Evolutionary conservation across 2,797 vertebrate genomes (phyloP), one percentile per base, ranked within the genome.

Genomic region (Macropodus opercularis): DNA sequence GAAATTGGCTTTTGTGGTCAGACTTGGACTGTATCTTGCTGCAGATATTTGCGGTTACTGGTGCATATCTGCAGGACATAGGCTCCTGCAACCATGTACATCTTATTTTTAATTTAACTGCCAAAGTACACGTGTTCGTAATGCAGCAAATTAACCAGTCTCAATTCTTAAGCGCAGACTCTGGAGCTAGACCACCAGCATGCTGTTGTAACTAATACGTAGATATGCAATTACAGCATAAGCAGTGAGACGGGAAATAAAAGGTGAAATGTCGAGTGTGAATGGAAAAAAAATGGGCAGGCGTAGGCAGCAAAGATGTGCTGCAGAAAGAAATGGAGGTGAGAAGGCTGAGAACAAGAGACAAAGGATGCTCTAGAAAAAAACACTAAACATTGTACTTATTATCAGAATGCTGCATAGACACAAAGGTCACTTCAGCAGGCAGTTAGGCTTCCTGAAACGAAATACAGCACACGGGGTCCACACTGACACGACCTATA

Each of bases 191-290:
- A 63, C 31, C 17, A 31, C 14, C 12, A 36, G 32, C 38, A 36
- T 44, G 59, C 38, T 31, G 10, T 36, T 31, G 19, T 5, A 21
- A n/a, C n/a, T n/a, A n/a, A n/a, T n/a, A n/a, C n/a, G 59, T 32
- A 32, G 21, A 8, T n/a, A 40, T 63, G 27, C 18, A 67, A 41
- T 41, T 51, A 48, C n/a, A n/a, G n/a, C n/a, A n/a, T 39, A 49
- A 46, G 10, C 9, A 12, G 19, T 14, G 27, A 58, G 41, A 49
- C 15, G 15, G 14, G 22, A 57, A 40, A 57, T 35, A 46, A 52
- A 23, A 60, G 54, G 47, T 52, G 39, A 59, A 65, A 47, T 70
- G 39, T 64, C 3, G 5, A 57, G 48, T 43, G 12, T 8, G 3
- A 48, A 60, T 27, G 12, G 12, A 26, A 27, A 39, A 46, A 56